Conservation (phyloP, 2,113 vertebrate genomes). For the Albula goreensis region DNA sequence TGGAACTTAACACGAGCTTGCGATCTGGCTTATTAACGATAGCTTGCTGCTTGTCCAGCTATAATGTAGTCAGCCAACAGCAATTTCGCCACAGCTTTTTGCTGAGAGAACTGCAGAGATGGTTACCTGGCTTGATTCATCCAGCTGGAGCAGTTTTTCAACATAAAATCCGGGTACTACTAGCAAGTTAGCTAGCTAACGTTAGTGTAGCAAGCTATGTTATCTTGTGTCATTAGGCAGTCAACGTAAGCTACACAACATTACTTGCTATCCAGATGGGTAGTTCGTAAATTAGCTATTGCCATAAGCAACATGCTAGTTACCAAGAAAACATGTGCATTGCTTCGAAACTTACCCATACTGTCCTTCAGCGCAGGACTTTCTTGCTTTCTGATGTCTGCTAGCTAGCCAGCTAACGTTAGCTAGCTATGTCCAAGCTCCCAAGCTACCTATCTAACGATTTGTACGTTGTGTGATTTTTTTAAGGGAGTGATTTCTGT, state of each 20-base stretch:
- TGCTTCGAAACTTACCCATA: conserved; percentile 74
- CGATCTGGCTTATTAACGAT: background rate
- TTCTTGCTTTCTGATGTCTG: conserved; percentile 50
- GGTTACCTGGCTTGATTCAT: background rate
- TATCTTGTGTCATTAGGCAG: background rate
- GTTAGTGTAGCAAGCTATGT: background rate
- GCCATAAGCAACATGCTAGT: background rate
- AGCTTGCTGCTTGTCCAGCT: too few species aligned
- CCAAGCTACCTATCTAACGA: conserved; percentile 49
- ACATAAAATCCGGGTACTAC: conserved; percentile 1
- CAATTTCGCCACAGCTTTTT: too few species aligned
- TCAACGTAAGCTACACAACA: background rate
- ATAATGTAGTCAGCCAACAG: too few species aligned
- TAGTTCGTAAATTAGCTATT: background rate
- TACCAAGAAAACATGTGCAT: conserved; percentile 26
- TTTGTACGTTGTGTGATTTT: conserved; percentile 30
- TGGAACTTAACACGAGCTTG: background rate
- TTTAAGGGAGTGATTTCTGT: conserved; percentile 17
- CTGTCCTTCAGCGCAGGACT: conserved; percentile 48
- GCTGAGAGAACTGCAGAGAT: background rate
- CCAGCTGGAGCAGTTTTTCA: background rate
- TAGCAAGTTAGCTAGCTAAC: background rate
- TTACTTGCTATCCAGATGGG: background rate
- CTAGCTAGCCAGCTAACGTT: conserved; percentile 30
- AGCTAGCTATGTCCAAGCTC: background rate